Conservation (phyloP, 2,113 vertebrate genomes). For the Limanda limanda region DNA sequence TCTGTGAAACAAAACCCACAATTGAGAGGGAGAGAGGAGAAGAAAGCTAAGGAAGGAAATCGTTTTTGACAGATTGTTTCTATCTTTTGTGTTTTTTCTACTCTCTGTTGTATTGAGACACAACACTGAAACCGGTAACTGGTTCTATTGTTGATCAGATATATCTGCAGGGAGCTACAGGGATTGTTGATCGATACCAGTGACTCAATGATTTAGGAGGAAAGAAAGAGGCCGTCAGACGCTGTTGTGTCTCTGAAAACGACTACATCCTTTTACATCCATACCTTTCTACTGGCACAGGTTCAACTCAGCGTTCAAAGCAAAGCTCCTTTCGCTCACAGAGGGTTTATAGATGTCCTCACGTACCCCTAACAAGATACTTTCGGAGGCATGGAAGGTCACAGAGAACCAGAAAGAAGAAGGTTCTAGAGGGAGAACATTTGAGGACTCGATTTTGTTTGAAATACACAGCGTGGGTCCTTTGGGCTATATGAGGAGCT, state of each 20-base stretch:
- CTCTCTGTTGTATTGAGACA: neutral
- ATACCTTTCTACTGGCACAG: neutral
- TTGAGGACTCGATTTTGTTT: slow-evolving; percentile 24
- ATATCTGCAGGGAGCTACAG: slow-evolving; percentile 9
- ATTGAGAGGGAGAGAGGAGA: neutral
- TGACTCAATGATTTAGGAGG: slow-evolving; percentile 25
- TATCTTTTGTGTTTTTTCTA: too few relatives aligned
- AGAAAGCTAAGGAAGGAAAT: neutral
- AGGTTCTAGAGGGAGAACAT: neutral
- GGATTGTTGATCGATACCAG: slow-evolving; percentile 35
- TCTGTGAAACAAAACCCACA: neutral
- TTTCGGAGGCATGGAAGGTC: neutral
- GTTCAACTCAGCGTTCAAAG: neutral
- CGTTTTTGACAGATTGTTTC: neutral
- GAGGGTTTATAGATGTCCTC: neutral
- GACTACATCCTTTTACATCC: neutral
- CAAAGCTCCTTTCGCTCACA: neutral
- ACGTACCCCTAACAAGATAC: neutral
- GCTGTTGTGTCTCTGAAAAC: slow-evolving; percentile 3
- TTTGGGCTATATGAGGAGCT: neutral
- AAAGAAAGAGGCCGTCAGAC: neutral
- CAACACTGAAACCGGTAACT: neutral
- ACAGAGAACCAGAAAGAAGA: neutral
- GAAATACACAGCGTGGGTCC: neutral
- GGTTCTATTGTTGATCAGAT: neutral